Percentiles rank a stretch among this genome's conserved stretches.
phyloP scores from a whole-genome alignment of 1,140 invertebrate species.

The Megalopta genalis region DNA sequence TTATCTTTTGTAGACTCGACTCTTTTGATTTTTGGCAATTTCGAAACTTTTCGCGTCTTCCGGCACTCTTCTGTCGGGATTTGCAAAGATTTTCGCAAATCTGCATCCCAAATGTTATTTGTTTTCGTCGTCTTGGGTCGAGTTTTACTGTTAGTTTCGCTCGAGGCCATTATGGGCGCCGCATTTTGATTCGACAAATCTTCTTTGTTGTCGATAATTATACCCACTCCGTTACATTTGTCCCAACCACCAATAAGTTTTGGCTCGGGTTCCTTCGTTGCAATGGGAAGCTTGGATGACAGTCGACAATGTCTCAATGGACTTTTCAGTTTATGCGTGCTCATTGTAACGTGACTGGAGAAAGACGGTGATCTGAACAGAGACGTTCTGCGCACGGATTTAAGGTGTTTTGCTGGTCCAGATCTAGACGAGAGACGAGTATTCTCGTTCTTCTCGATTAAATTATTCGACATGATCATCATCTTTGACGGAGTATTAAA shows the following conservation, averaged over 20 bases:
- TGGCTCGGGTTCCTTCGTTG: slow-evolving; percentile 72
- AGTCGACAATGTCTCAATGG: slow-evolving; percentile 43
- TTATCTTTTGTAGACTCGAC: slow-evolving; percentile 1
- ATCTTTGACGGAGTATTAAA: slow-evolving; percentile 75
- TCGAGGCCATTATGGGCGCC: slow-evolving; percentile 27
- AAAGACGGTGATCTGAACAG: slow-evolving; percentile 74
- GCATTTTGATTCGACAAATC: slow-evolving; percentile 53
- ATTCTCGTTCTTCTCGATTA: slow-evolving; percentile 34
- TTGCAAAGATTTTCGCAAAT: slow-evolving; percentile 65
- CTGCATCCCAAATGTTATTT: slow-evolving; percentile 72
- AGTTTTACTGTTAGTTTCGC: not conserved
- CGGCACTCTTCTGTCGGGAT: slow-evolving; percentile 3
- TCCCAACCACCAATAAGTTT: slow-evolving; percentile 75
- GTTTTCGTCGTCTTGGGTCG: not conserved
- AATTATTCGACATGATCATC: slow-evolving; percentile 24
- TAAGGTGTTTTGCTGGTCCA: slow-evolving; percentile 37
- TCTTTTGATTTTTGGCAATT: not conserved
- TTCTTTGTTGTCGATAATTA: slow-evolving; percentile 66
- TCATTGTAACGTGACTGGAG: not conserved
- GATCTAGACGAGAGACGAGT: slow-evolving; percentile 40
- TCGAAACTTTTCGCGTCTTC: not conserved
- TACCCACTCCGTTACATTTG: slow-evolving; percentile 74
- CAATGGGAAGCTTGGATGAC: slow-evolving; percentile 65
- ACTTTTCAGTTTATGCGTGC: slow-evolving; percentile 45
- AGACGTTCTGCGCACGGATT: slow-evolving; percentile 65